phyloP scores from a whole-genome alignment of 2,113 vertebrate genomes.

The Rousettus leschenaultii region DNA sequence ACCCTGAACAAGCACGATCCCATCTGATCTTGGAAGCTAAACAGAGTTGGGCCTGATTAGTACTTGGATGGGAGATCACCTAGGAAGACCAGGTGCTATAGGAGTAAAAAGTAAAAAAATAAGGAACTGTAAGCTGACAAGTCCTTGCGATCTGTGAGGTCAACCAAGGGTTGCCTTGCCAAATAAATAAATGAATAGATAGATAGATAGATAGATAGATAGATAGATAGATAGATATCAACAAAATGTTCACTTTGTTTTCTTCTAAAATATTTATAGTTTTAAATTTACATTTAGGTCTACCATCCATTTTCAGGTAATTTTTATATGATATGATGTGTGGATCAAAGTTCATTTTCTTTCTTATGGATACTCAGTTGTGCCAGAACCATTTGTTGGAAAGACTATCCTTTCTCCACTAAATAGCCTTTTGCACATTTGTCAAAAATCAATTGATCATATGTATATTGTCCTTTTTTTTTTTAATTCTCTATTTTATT shows the following conservation, averaged over 20 bases:
- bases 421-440: neutral
- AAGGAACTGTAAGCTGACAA: too few relatives aligned
- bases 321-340: neutral
- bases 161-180: too few relatives aligned
- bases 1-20: too few relatives aligned
- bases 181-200: too few relatives aligned
- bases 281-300: neutral
- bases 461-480: neutral
- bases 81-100: too few relatives aligned
- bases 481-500: neutral
- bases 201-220: too few relatives aligned
- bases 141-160: too few relatives aligned
- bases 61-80: too few relatives aligned
- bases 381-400: neutral
- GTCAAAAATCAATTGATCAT: neutral
- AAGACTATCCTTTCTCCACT: neutral
- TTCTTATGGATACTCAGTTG: neutral
- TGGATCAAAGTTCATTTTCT: neutral
- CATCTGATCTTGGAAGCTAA: too few relatives aligned
- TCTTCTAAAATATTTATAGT: neutral
- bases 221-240: too few relatives aligned
- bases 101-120: too few relatives aligned
- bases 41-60: too few relatives aligned
- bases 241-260: neutral
- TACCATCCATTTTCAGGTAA: neutral